These are phyloP conservation scores for Cetoscarus ocellatus DNA, from an alignment of 2,797 vertebrate genomes.

Conservation along the genomic window DNA sequence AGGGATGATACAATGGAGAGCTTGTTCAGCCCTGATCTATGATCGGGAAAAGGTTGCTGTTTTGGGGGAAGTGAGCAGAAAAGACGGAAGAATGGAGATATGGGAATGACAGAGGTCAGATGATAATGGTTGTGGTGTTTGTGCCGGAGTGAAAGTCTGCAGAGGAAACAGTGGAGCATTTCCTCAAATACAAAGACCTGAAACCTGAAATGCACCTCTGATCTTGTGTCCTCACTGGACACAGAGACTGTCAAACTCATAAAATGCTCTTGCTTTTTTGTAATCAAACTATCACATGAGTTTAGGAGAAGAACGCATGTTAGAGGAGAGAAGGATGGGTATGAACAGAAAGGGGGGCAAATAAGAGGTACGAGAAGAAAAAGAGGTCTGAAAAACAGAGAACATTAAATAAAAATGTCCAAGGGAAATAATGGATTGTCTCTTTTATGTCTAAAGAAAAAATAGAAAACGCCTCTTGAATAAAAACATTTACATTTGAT, in stretches of 20 bases:
- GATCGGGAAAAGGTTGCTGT: constrained; percentile 3
- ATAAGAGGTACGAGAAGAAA: constrained; percentile 9
- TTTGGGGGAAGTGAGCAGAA: constrained; percentile 6
- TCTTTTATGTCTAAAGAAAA: background rate
- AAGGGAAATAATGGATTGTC: background rate
- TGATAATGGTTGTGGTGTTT: background rate
- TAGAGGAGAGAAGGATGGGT: constrained; percentile 5
- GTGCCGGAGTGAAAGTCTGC: constrained; percentile 1
- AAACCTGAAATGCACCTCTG: background rate
- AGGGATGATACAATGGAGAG: constrained; percentile 56
- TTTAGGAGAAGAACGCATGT: background rate
- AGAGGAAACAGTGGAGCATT: constrained; percentile 9
- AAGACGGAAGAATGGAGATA: constrained; percentile 3
- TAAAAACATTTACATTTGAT: background rate
- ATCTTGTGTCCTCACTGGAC: background rate
- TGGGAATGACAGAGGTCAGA: background rate
- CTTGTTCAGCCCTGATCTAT: constrained; percentile 55
- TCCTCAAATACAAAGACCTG: constrained; percentile 16
- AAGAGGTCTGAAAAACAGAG: background rate
- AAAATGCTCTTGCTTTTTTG: background rate
- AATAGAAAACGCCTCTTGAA: background rate
- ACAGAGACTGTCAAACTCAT: background rate
- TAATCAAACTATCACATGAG: constrained; percentile 31
- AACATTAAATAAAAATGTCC: background rate
- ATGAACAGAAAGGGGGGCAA: background rate